Evolutionary conservation across 35 echinoderm and acorn worm genomes (phyloP).

Genomic region (Stichopus chloronotus): DNA sequence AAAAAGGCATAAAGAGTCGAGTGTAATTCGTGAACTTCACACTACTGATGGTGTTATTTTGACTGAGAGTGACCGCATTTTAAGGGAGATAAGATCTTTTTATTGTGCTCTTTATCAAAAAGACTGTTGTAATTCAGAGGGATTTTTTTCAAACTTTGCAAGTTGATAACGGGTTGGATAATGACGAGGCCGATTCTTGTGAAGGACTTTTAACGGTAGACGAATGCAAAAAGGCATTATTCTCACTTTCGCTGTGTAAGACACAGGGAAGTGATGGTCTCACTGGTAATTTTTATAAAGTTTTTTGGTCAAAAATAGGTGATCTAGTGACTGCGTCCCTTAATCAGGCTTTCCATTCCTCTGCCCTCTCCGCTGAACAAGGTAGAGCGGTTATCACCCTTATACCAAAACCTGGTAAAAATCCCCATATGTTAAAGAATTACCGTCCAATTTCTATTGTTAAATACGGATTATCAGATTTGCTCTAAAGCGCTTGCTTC

Average conservation of each 20-base stretch:
- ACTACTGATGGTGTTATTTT: neutral
- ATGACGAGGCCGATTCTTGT: neutral
- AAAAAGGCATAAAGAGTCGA: too few relatives aligned
- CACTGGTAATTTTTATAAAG: neutral
- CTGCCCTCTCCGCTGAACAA: neutral
- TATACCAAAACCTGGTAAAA: constrained; percentile 11
- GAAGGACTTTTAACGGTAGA: neutral
- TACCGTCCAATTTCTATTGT: neutral
- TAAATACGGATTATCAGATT: neutral
- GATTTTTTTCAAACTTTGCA: constrained; percentile 2
- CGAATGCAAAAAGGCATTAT: neutral
- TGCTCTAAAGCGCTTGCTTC: constrained; percentile 24
- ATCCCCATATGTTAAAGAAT: neutral
- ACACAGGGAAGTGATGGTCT: too few relatives aligned
- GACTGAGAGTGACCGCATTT: neutral
- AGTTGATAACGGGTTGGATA: neutral
- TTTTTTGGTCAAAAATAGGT: neutral
- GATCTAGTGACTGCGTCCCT: neutral
- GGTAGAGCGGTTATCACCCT: constrained; percentile 1
- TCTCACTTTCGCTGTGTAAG: too few relatives aligned
- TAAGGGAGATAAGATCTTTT: constrained; percentile 9
- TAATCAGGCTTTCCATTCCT: neutral
- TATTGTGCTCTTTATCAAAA: constrained; percentile 5
- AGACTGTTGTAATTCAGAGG: neutral
- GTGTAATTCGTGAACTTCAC: too few relatives aligned